These are phyloP conservation scores for Aleadryas rufinucha DNA, from an alignment of 2,113 vertebrate genomes.

Conservation along the genomic window DNA sequence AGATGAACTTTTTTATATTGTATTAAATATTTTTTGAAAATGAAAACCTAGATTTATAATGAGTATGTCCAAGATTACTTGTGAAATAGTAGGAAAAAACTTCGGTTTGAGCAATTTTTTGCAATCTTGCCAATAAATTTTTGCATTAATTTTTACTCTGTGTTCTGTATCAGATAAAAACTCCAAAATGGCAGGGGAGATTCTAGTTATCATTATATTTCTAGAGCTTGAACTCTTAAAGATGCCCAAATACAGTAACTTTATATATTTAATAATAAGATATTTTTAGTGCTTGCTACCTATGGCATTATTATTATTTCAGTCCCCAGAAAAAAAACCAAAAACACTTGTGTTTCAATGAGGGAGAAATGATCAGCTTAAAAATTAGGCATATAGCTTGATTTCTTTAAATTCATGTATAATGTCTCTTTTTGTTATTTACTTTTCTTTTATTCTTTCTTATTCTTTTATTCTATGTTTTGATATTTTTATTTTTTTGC, in stretches of 20 bases:
- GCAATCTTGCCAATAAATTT: neutral
- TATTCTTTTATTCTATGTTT: neutral
- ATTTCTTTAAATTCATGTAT: neutral
- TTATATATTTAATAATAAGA: neutral
- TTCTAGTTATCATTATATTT: neutral
- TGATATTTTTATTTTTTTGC: neutral
- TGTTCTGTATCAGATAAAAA: neutral
- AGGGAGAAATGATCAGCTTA: neutral
- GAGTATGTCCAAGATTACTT: neutral
- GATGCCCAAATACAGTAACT: neutral
- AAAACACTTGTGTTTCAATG: neutral
- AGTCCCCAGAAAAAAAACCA: neutral
- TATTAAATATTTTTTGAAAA: neutral
- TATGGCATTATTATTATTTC: neutral
- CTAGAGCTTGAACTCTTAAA: neutral
- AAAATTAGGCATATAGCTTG: neutral
- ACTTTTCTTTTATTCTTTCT: neutral
- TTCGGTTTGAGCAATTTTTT: neutral
- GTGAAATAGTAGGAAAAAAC: neutral
- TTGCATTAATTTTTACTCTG: neutral
- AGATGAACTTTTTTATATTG: neutral
- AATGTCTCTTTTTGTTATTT: neutral
- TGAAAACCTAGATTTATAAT: neutral
- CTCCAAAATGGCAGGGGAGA: neutral
- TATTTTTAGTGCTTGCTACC: neutral